Base-by-base conservation (phyloP, 1,140 invertebrate genomes). In the Cydia pomonella region DNA sequence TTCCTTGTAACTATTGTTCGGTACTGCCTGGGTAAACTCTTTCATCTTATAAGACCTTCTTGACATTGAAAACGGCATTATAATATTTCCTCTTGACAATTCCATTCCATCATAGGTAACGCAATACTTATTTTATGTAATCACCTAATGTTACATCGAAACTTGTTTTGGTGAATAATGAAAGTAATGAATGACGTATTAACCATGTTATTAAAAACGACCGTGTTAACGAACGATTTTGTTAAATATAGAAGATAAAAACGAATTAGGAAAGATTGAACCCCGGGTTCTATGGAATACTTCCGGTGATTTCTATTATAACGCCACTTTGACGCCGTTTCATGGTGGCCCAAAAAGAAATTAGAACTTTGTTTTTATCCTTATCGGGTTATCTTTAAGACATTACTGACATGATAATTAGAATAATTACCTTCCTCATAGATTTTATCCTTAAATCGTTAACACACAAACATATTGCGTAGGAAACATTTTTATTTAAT, bases 1-100 rank as follows among this genome's bases (percentile, higher is more conserved):
- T 87, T 82, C 80, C 83, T 82, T 81, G 79, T 82, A 16, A 27
- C 41, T 41, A 38, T 69, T 69, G 64, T 69, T 69, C 29, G 29
- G 29, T 29, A 23, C 64, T 23, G 44, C 23, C 33, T 69, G 25
- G 16, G 16, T 72, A 72, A 73, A 27, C 23, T 50, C 47, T 47
- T 69, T 18, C 47, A 50, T 73, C 41, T 53, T 38, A 16, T 73
- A 50, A 73, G 16, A 73, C 12, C 21, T 27, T 73, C 16, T 13
- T 33, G 63, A 66, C 25, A 69, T 66, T 23, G 53, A 59, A 0
- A 59, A 59, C 7, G 3, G 23, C n/a, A 23, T 2, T 12, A 59
- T 59, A 59, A 10, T 23, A 12, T 59, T 21, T 59, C 53, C 21
- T 59, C 7, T 21, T 59, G 3, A 21, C 7, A 9, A 44, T 1